Conservation (phyloP, 2,797 vertebrate genomes). For the Schizopygopsis malacanthus region DNA sequence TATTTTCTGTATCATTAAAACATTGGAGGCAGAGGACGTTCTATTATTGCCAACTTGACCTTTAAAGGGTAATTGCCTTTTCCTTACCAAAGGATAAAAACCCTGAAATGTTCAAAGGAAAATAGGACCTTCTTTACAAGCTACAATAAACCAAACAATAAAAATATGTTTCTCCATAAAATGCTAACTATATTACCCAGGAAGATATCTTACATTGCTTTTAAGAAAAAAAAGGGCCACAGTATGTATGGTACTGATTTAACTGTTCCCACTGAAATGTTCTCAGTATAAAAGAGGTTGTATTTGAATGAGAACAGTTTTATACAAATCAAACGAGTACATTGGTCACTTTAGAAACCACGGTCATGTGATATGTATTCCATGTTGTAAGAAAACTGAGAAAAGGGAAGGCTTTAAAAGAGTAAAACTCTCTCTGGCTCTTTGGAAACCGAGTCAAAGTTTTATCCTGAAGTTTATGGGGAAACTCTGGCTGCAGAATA, state of each 20-base stretch:
- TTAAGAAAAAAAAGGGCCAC: conserved; percentile 55
- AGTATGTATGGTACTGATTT: conserved; percentile 55
- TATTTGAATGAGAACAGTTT: conserved; percentile 58
- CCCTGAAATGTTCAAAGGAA: conserved; percentile 66
- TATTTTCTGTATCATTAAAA: conserved; percentile 70
- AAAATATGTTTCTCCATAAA: conserved; percentile 75
- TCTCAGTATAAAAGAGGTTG: conserved; percentile 68
- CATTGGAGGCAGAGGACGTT: conserved; percentile 66
- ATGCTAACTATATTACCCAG: conserved; percentile 64
- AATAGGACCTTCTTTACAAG: conserved; percentile 70
- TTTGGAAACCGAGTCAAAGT: conserved; percentile 59
- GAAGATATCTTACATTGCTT: conserved; percentile 68
- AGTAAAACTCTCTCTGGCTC: conserved; percentile 53
- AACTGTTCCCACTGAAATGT: conserved; percentile 63
- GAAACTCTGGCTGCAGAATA: conserved; percentile 68
- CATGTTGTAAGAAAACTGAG: neutral
- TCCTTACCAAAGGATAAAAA: conserved; percentile 76
- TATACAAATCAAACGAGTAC: conserved; percentile 58
- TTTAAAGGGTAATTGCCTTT: conserved; percentile 83
- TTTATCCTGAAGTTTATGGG: conserved; percentile 65
- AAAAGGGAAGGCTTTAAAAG: conserved; percentile 13
- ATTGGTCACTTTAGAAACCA: conserved; percentile 57
- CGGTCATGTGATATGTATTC: conserved; percentile 48
- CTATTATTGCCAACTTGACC: conserved; percentile 78
- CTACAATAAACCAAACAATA: conserved; percentile 75